These are phyloP conservation scores for Ochropacha duplaris DNA, from an alignment of 2,888 invertebrate genomes.

Conservation along the genomic window DNA sequence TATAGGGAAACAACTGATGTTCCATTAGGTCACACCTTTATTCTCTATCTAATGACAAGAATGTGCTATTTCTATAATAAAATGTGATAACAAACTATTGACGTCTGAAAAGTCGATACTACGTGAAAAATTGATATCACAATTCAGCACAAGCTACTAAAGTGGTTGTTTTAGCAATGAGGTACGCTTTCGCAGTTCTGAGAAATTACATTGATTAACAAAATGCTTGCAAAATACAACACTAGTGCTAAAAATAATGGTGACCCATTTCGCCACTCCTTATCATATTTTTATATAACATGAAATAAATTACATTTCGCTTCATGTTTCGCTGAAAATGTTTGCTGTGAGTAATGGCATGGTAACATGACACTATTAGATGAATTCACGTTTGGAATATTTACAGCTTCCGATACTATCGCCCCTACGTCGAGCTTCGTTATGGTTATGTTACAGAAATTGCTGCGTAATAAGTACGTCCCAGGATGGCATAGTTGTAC, in stretches of 20 bases:
- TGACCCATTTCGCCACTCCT: conserved; percentile 3
- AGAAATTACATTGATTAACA: neutral
- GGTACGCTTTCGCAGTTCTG: neutral
- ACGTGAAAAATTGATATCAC: too few species aligned
- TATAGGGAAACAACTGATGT: too few species aligned
- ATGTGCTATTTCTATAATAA: too few species aligned
- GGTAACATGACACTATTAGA: conserved; percentile 64
- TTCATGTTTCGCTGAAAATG: conserved; percentile 51
- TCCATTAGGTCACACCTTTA: too few species aligned
- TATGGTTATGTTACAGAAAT: neutral
- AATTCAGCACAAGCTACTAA: neutral
- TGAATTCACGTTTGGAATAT: conserved; percentile 36
- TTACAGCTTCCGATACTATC: conserved; percentile 28
- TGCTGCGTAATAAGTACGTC: too few species aligned
- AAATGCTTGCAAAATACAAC: neutral
- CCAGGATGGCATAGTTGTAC: too few species aligned
- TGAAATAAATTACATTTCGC: conserved; percentile 44
- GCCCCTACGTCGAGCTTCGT: neutral
- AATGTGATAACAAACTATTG: too few species aligned
- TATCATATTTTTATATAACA: conserved; percentile 28
- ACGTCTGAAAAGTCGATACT: too few species aligned
- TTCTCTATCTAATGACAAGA: too few species aligned
- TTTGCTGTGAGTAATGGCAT: conserved; percentile 63
- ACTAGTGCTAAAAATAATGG: neutral
- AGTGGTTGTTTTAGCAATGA: neutral